A percentile compares a stretch with the other conserved stretches of the same genome.
phyloP scores from a whole-genome alignment of 2,888 invertebrate genomes.

The Rhagonycha fulva region DNA sequence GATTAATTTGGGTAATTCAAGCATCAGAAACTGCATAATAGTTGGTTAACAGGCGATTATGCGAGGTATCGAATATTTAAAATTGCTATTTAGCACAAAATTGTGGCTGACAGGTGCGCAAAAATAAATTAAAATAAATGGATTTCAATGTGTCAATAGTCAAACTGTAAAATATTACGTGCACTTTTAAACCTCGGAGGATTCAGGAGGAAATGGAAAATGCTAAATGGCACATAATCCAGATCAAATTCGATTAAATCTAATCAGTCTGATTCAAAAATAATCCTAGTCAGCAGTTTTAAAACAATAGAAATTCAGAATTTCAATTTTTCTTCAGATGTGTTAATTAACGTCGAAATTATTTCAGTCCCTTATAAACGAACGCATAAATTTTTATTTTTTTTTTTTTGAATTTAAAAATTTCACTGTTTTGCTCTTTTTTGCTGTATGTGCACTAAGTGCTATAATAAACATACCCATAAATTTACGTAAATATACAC shows the following conservation, averaged over 20 bases:
- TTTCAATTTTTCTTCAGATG: neutral
- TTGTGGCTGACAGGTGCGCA: neutral
- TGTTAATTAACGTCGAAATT: neutral
- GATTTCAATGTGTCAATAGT: neutral
- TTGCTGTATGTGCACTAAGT: neutral
- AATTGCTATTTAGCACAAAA: neutral
- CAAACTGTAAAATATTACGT: neutral
- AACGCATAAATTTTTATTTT: neutral
- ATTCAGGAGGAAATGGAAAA: neutral
- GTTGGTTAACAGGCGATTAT: too few relatives aligned
- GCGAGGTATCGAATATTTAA: neutral
- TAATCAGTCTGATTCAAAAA: neutral
- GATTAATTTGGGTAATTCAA: neutral
- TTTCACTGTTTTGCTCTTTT: neutral
- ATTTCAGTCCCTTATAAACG: neutral
- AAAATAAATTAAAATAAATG: neutral
- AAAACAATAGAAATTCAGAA: neutral
- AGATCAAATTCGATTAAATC: neutral
- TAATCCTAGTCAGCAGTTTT: neutral
- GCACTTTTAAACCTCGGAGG: neutral
- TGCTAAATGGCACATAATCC: neutral
- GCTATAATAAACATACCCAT: neutral
- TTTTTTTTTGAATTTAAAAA: neutral
- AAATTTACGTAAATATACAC: neutral
- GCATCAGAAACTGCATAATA: too few relatives aligned